These are phyloP conservation scores for Pyrgilauda ruficollis DNA, from an alignment of 2,113 vertebrate species.

Conservation along the genomic window DNA sequence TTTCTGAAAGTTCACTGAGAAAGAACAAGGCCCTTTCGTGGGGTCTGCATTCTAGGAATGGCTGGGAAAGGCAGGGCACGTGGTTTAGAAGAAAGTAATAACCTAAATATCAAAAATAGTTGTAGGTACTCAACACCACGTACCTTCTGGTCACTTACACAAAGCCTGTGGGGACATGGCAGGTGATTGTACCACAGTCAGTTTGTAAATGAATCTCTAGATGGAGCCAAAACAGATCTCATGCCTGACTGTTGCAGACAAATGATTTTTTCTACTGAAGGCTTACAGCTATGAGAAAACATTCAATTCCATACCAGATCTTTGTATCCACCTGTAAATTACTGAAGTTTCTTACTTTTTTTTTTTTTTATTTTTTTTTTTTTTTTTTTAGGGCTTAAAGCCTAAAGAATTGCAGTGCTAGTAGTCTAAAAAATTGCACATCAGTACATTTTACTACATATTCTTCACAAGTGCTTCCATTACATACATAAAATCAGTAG, in stretches of 20 bases:
- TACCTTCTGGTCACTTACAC: neutral
- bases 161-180: neutral
- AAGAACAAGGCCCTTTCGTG: neutral
- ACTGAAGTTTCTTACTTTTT: neutral
- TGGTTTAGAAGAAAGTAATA: neutral
- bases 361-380: too few relatives aligned
- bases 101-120: neutral
- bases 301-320: neutral
- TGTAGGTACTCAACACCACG: accelerated
- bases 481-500: neutral
- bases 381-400: neutral
- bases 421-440: neutral
- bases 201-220: conserved; percentile 38
- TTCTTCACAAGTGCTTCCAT: neutral
- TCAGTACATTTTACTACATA: neutral
- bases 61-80: accelerated
- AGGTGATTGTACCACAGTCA: neutral
- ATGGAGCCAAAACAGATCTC: conserved; percentile 47
- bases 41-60: neutral
- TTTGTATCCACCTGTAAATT: neutral
- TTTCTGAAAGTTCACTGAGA: neutral
- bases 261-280: neutral
- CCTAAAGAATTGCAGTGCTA: neutral
- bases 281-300: neutral
- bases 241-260: neutral